phyloP scores from a whole-genome alignment of 37 sponge, comb jelly and placozoan genomes.

The Agelas oroides region DNA sequence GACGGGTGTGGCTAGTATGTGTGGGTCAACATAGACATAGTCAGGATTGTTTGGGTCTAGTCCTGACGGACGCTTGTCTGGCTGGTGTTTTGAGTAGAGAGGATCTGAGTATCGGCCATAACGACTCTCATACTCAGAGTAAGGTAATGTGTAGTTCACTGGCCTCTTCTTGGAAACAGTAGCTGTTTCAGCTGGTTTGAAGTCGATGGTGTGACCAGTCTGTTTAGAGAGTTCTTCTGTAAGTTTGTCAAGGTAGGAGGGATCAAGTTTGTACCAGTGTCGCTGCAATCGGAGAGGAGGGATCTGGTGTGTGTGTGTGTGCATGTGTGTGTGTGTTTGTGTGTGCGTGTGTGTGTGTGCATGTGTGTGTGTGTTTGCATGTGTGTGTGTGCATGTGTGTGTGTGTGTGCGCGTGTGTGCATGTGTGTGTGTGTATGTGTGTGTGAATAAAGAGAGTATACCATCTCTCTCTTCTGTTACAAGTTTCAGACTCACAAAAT shows the following conservation, averaged over 20 bases:
- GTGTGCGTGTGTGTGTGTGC: too few relatives aligned
- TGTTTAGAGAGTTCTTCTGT: slow-evolving; percentile 29
- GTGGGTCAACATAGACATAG: slow-evolving; percentile 74
- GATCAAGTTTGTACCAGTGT: slow-evolving; percentile 56
- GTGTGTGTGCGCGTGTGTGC: too few relatives aligned
- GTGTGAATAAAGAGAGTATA: not conserved
- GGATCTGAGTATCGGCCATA: slow-evolving; percentile 59
- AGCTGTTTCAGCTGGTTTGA: slow-evolving; percentile 12
- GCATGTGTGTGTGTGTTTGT: too few relatives aligned
- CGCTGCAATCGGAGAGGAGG: slow-evolving; percentile 60
- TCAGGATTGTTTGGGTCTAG: slow-evolving; percentile 31
- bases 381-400: not conserved
- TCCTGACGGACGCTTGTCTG: slow-evolving; percentile 37
- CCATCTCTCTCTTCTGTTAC: too few relatives aligned
- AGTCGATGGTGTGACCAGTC: not conserved
- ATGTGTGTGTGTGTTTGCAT: not conserved
- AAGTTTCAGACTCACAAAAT: too few relatives aligned
- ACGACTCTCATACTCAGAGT: slow-evolving; percentile 55
- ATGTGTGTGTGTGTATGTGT: too few relatives aligned
- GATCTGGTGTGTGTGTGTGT: slow-evolving; percentile 33
- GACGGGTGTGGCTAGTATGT: slow-evolving; percentile 74
- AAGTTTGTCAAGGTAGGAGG: slow-evolving; percentile 5
- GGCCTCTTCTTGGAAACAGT: not conserved
- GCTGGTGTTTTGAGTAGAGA: slow-evolving; percentile 57
- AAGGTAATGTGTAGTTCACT: slow-evolving; percentile 21